phyloP scores from a whole-genome alignment of 2,888 invertebrate species.

The Ypsolopha scabrella region DNA sequence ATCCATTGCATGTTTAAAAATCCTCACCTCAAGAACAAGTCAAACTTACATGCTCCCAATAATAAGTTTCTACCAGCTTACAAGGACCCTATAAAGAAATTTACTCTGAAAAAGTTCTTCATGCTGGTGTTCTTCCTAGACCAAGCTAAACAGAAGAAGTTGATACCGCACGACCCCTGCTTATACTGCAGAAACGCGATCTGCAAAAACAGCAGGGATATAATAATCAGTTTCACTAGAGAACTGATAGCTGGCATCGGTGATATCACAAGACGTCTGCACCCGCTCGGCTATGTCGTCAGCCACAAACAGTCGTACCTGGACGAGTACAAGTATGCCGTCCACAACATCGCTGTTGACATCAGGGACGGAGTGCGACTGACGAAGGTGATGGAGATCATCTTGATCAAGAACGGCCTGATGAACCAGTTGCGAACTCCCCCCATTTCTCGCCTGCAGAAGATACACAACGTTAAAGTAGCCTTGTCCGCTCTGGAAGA shows the following conservation, averaged over 20 bases:
- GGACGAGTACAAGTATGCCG: constrained; percentile 91
- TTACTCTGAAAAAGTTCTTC: constrained; percentile 86
- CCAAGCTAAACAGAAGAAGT: constrained; percentile 80
- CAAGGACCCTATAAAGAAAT: constrained; percentile 78
- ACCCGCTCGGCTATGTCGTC: constrained; percentile 80
- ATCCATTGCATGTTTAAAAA: constrained; percentile 82
- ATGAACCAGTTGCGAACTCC: constrained; percentile 80
- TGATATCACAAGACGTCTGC: constrained; percentile 84
- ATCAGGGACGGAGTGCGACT: constrained; percentile 90
- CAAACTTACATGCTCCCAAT: constrained; percentile 54
- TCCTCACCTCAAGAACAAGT: constrained; percentile 75
- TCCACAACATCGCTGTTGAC: constrained; percentile 81
- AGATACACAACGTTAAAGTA: constrained; percentile 86
- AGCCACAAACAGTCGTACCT: constrained; percentile 83
- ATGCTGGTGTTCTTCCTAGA: constrained; percentile 88
- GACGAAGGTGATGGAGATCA: constrained; percentile 86
- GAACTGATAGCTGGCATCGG: constrained; percentile 85
- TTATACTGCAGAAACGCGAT: constrained; percentile 81
- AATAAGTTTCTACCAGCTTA: constrained; percentile 77
- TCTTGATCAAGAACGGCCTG: constrained; percentile 76
- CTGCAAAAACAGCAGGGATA: constrained; percentile 82
- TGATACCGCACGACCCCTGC: constrained; percentile 92
- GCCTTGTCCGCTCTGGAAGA: constrained; percentile 76
- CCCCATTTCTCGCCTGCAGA: constrained; percentile 87
- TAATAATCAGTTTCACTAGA: constrained; percentile 82